Conservation (phyloP, 2,888 invertebrate genomes). For the Parnassius glacialis region DNA sequence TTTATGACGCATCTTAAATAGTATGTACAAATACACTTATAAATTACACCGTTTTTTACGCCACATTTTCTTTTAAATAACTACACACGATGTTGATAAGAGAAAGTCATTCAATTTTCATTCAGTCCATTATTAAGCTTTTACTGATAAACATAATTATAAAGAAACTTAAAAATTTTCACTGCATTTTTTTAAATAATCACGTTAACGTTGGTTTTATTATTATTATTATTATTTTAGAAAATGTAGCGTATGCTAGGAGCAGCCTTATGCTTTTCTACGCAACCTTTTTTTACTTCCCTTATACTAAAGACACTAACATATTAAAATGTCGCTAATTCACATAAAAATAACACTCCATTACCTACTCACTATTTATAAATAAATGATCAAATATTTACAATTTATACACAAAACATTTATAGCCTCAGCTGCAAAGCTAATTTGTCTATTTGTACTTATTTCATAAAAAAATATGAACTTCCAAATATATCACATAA, state of each 20-base stretch:
- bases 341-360: conserved; percentile 64
- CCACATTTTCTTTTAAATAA: conserved; percentile 28
- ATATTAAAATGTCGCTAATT: conserved; percentile 53
- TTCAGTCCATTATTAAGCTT: no score
- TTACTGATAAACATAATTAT: no score
- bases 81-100: no score
- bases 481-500: conserved; percentile 76
- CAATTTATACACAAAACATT: conserved; percentile 56
- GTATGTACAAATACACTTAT: conserved; percentile 4
- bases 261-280: conserved; percentile 6
- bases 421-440: conserved; percentile 47
- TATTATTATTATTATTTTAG: neutral
- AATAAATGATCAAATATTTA: conserved; percentile 57
- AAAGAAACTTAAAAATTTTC: no score
- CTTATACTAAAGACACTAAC: conserved; percentile 26
- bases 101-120: no score
- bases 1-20: conserved; percentile 47
- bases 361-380: conserved; percentile 37
- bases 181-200: no score
- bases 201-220: no score
- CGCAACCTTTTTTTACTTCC: conserved; percentile 16
- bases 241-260: conserved; percentile 18
- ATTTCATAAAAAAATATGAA: conserved; percentile 78
- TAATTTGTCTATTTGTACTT: conserved; percentile 72
- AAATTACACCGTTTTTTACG: conserved; percentile 19